Evolutionary conservation across 2,888 invertebrate genomes (phyloP).

Genomic region (Leptinotarsa peninsularis): DNA sequence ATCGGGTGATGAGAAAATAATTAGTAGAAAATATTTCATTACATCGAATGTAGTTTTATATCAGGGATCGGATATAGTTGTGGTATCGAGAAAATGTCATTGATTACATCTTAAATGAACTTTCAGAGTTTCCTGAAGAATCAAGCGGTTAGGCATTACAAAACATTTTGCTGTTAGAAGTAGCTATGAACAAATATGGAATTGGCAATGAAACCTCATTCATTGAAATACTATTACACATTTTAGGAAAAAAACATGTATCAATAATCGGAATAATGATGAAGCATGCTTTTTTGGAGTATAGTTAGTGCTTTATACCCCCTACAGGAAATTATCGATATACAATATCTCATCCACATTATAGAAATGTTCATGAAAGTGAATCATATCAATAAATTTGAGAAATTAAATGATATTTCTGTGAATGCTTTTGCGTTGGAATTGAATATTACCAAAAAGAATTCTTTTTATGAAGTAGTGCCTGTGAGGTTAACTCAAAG

Average conservation of each 20-base stretch:
- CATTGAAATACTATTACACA: constrained; percentile 13
- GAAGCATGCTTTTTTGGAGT: too few species aligned
- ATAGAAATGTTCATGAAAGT: not conserved
- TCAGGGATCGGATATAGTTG: constrained; percentile 5
- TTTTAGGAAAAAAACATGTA: not conserved
- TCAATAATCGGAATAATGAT: not conserved
- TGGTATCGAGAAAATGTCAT: not conserved
- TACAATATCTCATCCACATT: too few species aligned
- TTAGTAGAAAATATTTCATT: not conserved
- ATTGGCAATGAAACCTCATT: not conserved
- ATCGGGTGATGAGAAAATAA: too few species aligned
- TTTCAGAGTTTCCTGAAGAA: not conserved
- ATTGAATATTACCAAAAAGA: too few species aligned
- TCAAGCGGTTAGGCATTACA: not conserved
- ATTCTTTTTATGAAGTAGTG: too few species aligned
- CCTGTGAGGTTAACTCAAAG: too few species aligned
- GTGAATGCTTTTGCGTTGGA: too few species aligned
- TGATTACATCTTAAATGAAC: not conserved
- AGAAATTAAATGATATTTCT: too few species aligned
- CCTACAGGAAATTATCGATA: too few species aligned
- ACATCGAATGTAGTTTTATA: constrained; percentile 33
- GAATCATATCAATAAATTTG: not conserved
- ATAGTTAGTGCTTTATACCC: not conserved
- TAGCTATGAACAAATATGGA: not conserved
- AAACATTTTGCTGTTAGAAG: not conserved